Evolutionary conservation across 2,113 vertebrate genomes (phyloP).

Genomic region (Chionomys nivalis): DNA sequence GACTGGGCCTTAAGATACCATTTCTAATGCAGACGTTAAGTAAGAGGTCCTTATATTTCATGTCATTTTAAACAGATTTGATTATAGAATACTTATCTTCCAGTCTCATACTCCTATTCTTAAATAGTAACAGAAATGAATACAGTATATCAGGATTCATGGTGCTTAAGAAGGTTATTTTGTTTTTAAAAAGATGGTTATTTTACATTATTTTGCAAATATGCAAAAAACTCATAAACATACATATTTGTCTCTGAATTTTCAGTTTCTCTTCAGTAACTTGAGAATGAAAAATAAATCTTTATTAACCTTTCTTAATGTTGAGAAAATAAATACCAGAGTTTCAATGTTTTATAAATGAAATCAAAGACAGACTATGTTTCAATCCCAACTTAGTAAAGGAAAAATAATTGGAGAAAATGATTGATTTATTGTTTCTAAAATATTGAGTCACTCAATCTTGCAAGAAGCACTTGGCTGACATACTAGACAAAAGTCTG

Average conservation of each 20-base stretch:
- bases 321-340: neutral
- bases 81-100: neutral
- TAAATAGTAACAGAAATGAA: neutral
- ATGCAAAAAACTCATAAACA: neutral
- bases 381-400: neutral
- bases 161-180: neutral
- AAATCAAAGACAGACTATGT: neutral
- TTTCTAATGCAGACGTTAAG: too few relatives aligned
- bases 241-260: neutral
- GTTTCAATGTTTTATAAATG: neutral
- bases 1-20: neutral
- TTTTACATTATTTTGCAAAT: neutral
- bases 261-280: neutral
- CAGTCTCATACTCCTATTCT: neutral
- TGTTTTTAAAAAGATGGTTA: neutral
- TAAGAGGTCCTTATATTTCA: neutral
- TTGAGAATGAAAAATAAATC: neutral
- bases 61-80: neutral
- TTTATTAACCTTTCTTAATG: neutral
- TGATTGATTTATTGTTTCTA: neutral
- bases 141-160: neutral
- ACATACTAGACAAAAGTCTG: neutral
- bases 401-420: neutral
- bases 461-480: neutral
- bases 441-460: neutral